These are phyloP conservation scores for Gerris lacustris DNA, from an alignment of 2,888 invertebrate genomes.

Conservation along the genomic window DNA sequence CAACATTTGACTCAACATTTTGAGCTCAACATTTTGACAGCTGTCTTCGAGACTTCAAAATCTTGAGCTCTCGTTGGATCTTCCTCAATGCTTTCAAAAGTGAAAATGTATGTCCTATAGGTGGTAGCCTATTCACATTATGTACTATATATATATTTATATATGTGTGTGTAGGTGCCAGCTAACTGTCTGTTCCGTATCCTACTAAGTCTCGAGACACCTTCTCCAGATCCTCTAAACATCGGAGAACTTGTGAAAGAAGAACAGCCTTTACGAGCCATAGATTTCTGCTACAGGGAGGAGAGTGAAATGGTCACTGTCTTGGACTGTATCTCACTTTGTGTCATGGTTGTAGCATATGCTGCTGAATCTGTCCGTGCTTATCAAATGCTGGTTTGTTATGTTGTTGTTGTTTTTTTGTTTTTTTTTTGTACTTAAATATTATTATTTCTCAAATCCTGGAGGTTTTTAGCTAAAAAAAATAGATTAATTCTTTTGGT, in stretches of 20 bases:
- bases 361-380: constrained; percentile 88
- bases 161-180: constrained; percentile 49
- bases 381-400: constrained; percentile 76
- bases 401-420: no score
- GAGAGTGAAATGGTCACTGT: constrained; percentile 95
- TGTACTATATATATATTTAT: no score
- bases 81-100: no score
- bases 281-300: constrained; percentile 97
- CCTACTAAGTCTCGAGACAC: constrained; percentile 80
- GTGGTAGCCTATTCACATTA: no score
- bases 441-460: constrained; percentile 5
- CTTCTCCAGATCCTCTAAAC: constrained; percentile 85
- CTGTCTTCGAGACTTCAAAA: no score
- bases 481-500: background rate
- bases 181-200: constrained; percentile 85
- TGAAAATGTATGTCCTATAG: no score
- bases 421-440: background rate
- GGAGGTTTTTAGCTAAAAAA: background rate
- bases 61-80: no score
- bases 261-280: constrained; percentile 79
- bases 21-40: no score
- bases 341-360: constrained; percentile 97
- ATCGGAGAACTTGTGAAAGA: constrained; percentile 85
- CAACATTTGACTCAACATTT: no score
- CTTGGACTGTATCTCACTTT: constrained; percentile 92